A percentile compares a stretch with the other conserved stretches of the same genome.
Conservation (phyloP, 2,888 invertebrate species). For the Drosophila tripunctata region DNA sequence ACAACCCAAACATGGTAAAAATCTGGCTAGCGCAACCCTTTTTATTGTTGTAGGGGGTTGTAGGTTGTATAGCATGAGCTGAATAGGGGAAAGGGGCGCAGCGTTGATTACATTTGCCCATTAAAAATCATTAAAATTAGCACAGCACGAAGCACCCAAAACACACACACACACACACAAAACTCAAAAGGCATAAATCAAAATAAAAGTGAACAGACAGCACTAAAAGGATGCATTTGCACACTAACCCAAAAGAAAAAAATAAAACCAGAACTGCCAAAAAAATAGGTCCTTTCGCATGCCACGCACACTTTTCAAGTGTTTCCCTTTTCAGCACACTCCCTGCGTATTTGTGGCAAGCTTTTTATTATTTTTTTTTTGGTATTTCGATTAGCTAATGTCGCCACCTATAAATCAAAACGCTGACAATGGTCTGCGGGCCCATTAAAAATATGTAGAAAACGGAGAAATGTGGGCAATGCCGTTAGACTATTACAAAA, state of each 20-base stretch:
- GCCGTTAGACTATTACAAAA: conserved; percentile 67
- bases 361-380: conserved; percentile 38
- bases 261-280: too few species aligned
- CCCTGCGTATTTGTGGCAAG: conserved; percentile 11
- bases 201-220: conserved; percentile 22
- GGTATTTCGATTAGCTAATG: conserved; percentile 71
- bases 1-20: conserved; percentile 52
- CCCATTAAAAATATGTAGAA: conserved; percentile 44
- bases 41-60: conserved; percentile 31
- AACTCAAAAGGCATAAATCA: conserved; percentile 62
- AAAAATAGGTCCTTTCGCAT: conserved; percentile 29
- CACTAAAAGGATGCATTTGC: conserved; percentile 46
- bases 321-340: conserved; percentile 9
- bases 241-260: conserved; percentile 31
- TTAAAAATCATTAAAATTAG: conserved; percentile 72
- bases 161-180: conserved; percentile 43
- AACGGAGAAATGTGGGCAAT: conserved; percentile 46
- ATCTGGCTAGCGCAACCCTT: conserved; percentile 53
- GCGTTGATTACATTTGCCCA: conserved; percentile 76
- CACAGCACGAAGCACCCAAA: conserved; percentile 50
- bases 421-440: conserved; percentile 45
- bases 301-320: conserved; percentile 58
- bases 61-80: not conserved
- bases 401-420: conserved; percentile 63
- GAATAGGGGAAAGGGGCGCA: conserved; percentile 43